Conservation (phyloP, 2,888 invertebrate species). For the Peribatodes rhomboidaria region DNA sequence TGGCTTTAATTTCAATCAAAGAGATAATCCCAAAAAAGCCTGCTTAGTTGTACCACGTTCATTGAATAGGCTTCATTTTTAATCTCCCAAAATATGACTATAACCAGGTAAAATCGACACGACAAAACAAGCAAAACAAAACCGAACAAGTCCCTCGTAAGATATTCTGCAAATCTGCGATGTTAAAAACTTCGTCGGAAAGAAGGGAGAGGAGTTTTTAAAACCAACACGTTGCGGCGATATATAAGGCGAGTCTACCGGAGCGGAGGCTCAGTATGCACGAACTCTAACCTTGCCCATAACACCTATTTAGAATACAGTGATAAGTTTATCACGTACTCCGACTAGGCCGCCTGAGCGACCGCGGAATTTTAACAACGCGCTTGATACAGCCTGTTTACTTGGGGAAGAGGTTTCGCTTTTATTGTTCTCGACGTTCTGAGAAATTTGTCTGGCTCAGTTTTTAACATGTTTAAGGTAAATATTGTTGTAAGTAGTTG, state of each 20-base stretch:
- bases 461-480: no score
- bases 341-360: constrained; percentile 69
- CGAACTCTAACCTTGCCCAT: constrained; percentile 63
- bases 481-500: no score
- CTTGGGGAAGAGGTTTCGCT: constrained; percentile 57
- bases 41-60: no score
- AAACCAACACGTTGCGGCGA: constrained; percentile 48
- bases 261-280: constrained; percentile 56
- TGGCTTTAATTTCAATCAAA: not conserved
- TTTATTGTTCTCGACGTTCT: constrained; percentile 32
- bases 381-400: constrained; percentile 76
- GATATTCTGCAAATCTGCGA: constrained; percentile 29
- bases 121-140: constrained; percentile 1
- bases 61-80: no score
- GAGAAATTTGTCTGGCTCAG: not conserved
- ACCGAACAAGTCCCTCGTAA: not conserved
- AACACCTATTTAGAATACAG: constrained; percentile 74
- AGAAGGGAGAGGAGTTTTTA: constrained; percentile 38
- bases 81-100: no score
- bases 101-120: not conserved
- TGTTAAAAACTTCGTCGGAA: constrained; percentile 36
- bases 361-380: constrained; percentile 80
- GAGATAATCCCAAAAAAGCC: not conserved
- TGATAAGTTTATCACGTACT: constrained; percentile 81
- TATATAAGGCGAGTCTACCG: constrained; percentile 44